These are phyloP conservation scores for Columba livia DNA, from an alignment of 2,113 vertebrate genomes.

Conservation along the genomic window DNA sequence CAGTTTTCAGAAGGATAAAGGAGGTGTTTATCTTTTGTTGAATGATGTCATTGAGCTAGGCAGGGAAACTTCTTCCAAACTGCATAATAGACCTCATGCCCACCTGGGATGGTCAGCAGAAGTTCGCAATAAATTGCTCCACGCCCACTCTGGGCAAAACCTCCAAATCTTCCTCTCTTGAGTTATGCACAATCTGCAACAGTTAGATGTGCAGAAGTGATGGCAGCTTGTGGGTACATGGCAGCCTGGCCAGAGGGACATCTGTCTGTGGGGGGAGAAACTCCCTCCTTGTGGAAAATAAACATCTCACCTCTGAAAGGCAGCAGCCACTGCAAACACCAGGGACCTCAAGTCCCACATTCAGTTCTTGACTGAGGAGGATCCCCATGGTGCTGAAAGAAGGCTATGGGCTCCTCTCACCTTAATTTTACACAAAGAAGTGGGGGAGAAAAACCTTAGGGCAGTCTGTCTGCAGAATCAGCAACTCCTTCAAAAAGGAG, in stretches of 20 bases:
- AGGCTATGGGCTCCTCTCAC: background rate
- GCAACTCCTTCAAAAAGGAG: background rate
- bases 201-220: background rate
- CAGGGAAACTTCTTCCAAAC: background rate
- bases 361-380: background rate
- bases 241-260: background rate
- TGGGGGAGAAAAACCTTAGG: background rate
- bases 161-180: background rate
- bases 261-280: background rate
- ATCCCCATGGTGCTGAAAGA: background rate
- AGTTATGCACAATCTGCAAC: background rate
- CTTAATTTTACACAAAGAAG: background rate
- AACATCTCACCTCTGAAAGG: slow-evolving; percentile 7
- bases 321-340: background rate
- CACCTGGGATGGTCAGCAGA: background rate
- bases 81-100: background rate
- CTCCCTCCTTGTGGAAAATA: slow-evolving; percentile 36
- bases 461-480: background rate
- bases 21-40: background rate
- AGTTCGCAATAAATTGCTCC: background rate
- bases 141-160: background rate
- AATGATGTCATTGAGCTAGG: background rate
- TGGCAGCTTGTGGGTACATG: background rate
- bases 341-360: background rate
- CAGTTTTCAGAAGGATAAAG: background rate